A percentile compares a stretch with the other conserved stretches of the same genome.
Evolutionary conservation across 2,797 vertebrate genomes (phyloP).

Genomic region (Paguma larvata): DNA sequence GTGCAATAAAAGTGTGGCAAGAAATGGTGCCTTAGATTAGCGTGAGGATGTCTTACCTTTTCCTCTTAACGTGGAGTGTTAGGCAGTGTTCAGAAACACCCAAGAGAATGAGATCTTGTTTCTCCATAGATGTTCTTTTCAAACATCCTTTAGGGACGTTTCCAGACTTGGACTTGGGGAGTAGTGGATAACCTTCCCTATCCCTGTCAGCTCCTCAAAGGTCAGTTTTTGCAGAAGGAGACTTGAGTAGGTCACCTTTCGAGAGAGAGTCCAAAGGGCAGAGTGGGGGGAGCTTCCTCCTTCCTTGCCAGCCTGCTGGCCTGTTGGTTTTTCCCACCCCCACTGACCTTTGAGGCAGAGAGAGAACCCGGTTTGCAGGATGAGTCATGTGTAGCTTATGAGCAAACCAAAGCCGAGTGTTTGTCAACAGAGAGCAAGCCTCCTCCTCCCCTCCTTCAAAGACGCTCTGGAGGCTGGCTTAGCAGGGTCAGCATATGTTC

Average conservation of each 20-base stretch:
- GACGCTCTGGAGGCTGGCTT: background rate
- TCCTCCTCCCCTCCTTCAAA: background rate
- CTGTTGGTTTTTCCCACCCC: constrained; percentile 77
- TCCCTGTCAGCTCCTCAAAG: background rate
- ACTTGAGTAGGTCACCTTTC: constrained; percentile 23
- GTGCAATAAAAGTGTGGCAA: background rate
- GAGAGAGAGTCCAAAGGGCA: background rate
- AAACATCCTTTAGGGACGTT: background rate
- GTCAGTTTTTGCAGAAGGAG: constrained; percentile 26
- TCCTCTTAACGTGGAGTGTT: background rate
- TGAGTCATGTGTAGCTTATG: constrained; percentile 74
- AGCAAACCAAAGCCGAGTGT: constrained; percentile 53
- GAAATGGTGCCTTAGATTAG: background rate
- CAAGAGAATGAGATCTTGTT: background rate
- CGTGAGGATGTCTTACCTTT: background rate
- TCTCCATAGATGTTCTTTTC: background rate
- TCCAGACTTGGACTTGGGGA: background rate
- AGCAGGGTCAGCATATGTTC: background rate
- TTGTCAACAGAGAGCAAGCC: constrained; percentile 73
- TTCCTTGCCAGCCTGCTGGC: constrained; percentile 63
- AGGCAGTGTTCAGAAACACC: background rate
- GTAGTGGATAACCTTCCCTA: background rate
- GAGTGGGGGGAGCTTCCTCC: background rate
- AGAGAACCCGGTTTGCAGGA: background rate
- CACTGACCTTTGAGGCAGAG: constrained; percentile 80